Conservation (phyloP, 2,888 invertebrate species). For the Phengaris arion region DNA sequence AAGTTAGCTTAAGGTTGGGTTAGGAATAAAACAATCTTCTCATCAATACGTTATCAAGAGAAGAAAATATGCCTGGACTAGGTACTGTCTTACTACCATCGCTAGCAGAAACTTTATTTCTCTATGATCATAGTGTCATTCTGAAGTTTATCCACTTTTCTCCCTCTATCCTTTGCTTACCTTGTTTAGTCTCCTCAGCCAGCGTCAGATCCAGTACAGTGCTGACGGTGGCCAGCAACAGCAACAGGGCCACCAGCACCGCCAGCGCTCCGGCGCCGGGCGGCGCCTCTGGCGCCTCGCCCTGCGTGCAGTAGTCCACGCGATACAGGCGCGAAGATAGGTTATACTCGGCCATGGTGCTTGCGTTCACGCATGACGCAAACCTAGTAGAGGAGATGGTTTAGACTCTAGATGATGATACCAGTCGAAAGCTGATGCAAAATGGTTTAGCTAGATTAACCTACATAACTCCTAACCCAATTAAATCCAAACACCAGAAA, state of each 20-base stretch:
- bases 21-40: too few species aligned
- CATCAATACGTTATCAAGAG: too few species aligned
- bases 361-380: conserved; percentile 61
- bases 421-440: too few species aligned
- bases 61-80: too few species aligned
- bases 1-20: too few species aligned
- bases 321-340: conserved; percentile 57
- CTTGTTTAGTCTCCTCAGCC: conserved; percentile 58
- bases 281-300: conserved; percentile 39
- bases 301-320: conserved; percentile 59
- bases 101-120: too few species aligned
- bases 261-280: conserved; percentile 54
- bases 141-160: too few species aligned
- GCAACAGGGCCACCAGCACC: conserved; percentile 49
- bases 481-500: too few species aligned
- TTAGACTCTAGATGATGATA: not conserved
- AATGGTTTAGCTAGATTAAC: too few species aligned
- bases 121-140: too few species aligned
- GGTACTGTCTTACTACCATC: too few species aligned
- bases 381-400: conserved; percentile 52
- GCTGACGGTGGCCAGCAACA: conserved; percentile 56
- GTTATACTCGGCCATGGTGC: conserved; percentile 52
- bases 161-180: conserved; percentile 42
- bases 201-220: conserved; percentile 60
- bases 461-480: too few species aligned